These are phyloP conservation scores for Serinus canaria DNA, from an alignment of 2,113 vertebrate genomes.

Conservation along the genomic window DNA sequence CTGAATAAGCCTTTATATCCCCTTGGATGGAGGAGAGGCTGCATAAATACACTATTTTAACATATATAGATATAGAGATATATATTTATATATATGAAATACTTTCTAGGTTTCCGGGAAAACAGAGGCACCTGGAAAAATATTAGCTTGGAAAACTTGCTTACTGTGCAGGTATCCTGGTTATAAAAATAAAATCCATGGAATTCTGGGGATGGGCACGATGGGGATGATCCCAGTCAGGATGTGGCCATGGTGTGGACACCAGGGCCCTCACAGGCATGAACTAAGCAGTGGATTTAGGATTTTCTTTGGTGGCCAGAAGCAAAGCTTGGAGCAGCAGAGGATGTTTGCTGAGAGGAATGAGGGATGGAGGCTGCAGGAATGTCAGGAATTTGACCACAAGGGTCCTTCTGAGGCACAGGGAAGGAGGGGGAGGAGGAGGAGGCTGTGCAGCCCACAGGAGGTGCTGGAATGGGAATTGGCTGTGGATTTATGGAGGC, in stretches of 20 bases:
- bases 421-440: not conserved
- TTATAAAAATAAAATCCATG: not conserved
- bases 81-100: not conserved
- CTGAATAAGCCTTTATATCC: constrained; percentile 62
- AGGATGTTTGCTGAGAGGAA: constrained; percentile 3
- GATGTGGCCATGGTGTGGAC: fast-evolving
- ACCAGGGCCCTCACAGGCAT: not conserved
- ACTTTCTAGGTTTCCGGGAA: not conserved
- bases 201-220: fast-evolving
- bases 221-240: not conserved
- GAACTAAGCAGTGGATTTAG: not conserved
- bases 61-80: not conserved
- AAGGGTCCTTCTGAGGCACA: constrained; percentile 24
- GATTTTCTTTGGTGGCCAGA: not conserved
- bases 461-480: not conserved
- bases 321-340: not conserved
- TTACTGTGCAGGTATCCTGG: not conserved
- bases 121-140: constrained; percentile 26
- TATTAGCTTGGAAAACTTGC: not conserved
- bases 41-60: not conserved
- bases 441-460: not conserved
- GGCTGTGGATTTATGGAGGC: not conserved
- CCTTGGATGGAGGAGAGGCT: constrained; percentile 26
- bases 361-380: constrained; percentile 11
- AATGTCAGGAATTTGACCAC: constrained; percentile 47